Evolutionary conservation across 1,140 invertebrate species (phyloP), one percentile per base, ranked within the genome.

Genomic region (Chrysomallon squamiferum): DNA sequence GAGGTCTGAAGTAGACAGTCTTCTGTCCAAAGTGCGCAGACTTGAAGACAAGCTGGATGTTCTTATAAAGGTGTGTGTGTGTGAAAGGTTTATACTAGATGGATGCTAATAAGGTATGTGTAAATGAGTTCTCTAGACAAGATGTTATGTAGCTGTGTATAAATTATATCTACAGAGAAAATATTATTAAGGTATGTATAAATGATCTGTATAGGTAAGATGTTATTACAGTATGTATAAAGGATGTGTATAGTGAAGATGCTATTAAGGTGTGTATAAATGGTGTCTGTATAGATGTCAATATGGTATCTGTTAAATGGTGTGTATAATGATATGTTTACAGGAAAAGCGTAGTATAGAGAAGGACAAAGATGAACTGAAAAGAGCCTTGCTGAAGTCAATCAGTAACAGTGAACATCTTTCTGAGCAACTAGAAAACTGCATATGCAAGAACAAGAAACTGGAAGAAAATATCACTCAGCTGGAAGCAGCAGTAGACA

Each of bases 31-130:
- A 59, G 58, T 79, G 1, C 59, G 76, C 13, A 79, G 73, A 73
- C 62, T 80, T 50, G 80, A 83, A 59, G 82, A 84, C 32, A 78
- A 79, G 57, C 27, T 81, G 18, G 78, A 83, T 49, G 65, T 74
- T n/a, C 27, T 74, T 11, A 62, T 64, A 47, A 76, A 76, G 77
- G 80, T 52, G 22, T 25, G 56, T 56, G 27, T 18, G 15, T 56
- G 52, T 56, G 22, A 18, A 3, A 56, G 29, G 29, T 25, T 15
- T 27, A 2, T 3, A 5, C 52, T 3, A 25, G 18, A 11, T 47
- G 43, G 18, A 47, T 22, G 18, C 22, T 15, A n/a, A 20, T 45
- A 3, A 25, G n/a, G 20, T 60, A n/a, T 50, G 25, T 62, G 2
- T 29, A n/a, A n/a, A n/a, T n/a, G n/a, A n/a, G n/a, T n/a, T n/a